These are phyloP conservation scores for Mythimna impura DNA, from an alignment of 2,888 invertebrate species.

Conservation along the genomic window DNA sequence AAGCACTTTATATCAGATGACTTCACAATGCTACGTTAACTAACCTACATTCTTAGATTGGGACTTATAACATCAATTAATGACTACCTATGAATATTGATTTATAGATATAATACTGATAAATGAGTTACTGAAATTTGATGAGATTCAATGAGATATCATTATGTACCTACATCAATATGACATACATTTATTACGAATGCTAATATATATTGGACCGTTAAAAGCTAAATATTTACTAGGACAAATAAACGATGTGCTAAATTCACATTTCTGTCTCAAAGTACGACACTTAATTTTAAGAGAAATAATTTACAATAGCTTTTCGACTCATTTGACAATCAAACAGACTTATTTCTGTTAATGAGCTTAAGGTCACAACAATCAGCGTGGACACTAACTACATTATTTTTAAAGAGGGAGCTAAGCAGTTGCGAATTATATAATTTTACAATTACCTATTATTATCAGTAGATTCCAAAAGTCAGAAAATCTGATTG, in stretches of 20 bases:
- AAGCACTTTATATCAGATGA: slow-evolving; percentile 62
- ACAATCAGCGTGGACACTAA: slow-evolving; percentile 37
- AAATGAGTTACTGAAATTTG: slow-evolving; percentile 61
- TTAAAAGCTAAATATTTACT: slow-evolving; percentile 71
- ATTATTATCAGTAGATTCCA: slow-evolving; percentile 53
- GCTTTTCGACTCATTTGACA: slow-evolving; percentile 36
- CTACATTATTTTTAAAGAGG: slow-evolving; percentile 27
- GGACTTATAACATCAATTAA: slow-evolving; percentile 78
- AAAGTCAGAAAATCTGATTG: slow-evolving; percentile 51
- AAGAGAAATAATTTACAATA: slow-evolving; percentile 58
- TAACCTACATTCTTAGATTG: slow-evolving; percentile 83
- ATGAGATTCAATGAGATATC: slow-evolving; percentile 64
- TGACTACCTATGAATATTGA: slow-evolving; percentile 66
- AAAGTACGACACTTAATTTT: slow-evolving; percentile 54
- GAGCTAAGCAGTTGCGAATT: slow-evolving; percentile 29
- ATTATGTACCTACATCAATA: slow-evolving; percentile 61
- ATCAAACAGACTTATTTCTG: slow-evolving; percentile 32
- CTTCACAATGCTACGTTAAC: slow-evolving; percentile 59
- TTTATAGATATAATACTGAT: slow-evolving; percentile 73
- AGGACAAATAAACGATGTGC: slow-evolving; percentile 52
- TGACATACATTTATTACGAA: slow-evolving; percentile 63
- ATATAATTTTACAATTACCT: slow-evolving; percentile 12
- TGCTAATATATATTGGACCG: slow-evolving; percentile 69
- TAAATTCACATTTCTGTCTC: slow-evolving; percentile 55
- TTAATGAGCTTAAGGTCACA: slow-evolving; percentile 34